These are phyloP conservation scores for Synergus gifuensis DNA, from an alignment of 2,888 invertebrate genomes.

Conservation along the genomic window DNA sequence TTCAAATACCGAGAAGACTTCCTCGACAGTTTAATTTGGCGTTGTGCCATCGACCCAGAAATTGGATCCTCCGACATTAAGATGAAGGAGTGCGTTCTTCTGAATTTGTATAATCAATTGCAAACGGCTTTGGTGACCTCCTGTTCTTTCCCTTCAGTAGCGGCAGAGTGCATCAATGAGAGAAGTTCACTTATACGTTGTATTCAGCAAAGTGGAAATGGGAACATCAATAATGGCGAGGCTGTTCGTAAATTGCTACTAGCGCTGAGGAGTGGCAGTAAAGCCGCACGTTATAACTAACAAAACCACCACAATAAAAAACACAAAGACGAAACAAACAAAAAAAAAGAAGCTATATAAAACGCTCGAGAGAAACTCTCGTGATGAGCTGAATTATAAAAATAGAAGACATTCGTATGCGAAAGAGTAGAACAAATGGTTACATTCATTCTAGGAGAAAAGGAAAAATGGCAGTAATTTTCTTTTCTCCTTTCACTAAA, in stretches of 20 bases:
- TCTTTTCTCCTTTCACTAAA: constrained; percentile 1
- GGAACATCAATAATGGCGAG: constrained; percentile 61
- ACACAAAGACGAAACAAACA: background rate
- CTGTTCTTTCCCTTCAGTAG: constrained; percentile 55
- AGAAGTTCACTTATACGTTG: constrained; percentile 59
- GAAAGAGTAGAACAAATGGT: constrained; percentile 17
- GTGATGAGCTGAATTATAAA: constrained; percentile 8
- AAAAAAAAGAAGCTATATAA: constrained; percentile 2
- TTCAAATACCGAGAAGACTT: constrained; percentile 56
- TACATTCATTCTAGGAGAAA: background rate
- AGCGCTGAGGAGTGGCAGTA: constrained; percentile 50
- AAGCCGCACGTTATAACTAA: background rate
- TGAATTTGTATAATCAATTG: constrained; percentile 69
- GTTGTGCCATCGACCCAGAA: constrained; percentile 63
- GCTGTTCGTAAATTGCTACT: constrained; percentile 60
- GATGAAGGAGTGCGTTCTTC: constrained; percentile 68
- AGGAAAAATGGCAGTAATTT: constrained; percentile 10
- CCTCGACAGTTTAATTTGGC: constrained; percentile 70
- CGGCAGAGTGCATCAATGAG: constrained; percentile 55
- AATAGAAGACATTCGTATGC: background rate
- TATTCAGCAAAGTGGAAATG: constrained; percentile 49
- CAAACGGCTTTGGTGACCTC: constrained; percentile 63
- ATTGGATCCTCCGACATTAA: constrained; percentile 59
- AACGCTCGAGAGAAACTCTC: constrained; percentile 23
- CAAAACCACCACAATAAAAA: constrained; percentile 11